Base-by-base conservation (phyloP, 2,113 vertebrate species). In the Phycodurus eques region DNA sequence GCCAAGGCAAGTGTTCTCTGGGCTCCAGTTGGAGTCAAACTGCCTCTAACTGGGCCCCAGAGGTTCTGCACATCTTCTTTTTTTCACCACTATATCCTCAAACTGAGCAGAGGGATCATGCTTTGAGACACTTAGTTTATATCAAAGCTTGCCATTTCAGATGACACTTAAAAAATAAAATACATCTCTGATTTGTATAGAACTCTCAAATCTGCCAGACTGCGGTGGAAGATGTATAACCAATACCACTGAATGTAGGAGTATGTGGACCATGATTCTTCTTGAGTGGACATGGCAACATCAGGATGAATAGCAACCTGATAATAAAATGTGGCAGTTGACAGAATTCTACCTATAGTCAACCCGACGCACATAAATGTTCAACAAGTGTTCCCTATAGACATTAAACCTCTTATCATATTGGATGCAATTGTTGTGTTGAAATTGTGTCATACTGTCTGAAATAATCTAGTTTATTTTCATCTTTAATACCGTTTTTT, bases 1-100 rank as follows among this genome's bases (percentile, higher is more conserved):
- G 88, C 87, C 87, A 88, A 90, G 86, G 87, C 85, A 85, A 88
- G 87, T 83, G 87, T 82, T 89, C 90, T 89, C 88, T 15, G 73
- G 87, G 87, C 87, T 84, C 79, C 80, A 80, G 85, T 87, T 84
- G 74, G 80, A 88, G 83, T 79, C 84, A 87, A 88, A 86, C 81
- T 72, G 84, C 80, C 84, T 79, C 83, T 87, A 91, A 90, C 86
- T 80, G 89, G 73, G 82, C 89, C 84, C 87, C 84, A 64, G 85
- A 84, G 87, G 78, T 85, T 82, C 81, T 74, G 73, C 81, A 75
- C 73, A 59, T 57, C 80, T 70, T 66, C 62, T 65, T 71, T 49
- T 65, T 69, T 49, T 12, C 62, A 31, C 43, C 49, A 20, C 67
- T 33, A 39, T n/a, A 53, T n/a, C 31, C 67, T 54, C 31, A 54